A percentile compares a stretch with the other conserved stretches of the same genome.
Evolutionary conservation across 2,113 vertebrate genomes (phyloP).

Genomic region (Ictalurus furcatus): DNA sequence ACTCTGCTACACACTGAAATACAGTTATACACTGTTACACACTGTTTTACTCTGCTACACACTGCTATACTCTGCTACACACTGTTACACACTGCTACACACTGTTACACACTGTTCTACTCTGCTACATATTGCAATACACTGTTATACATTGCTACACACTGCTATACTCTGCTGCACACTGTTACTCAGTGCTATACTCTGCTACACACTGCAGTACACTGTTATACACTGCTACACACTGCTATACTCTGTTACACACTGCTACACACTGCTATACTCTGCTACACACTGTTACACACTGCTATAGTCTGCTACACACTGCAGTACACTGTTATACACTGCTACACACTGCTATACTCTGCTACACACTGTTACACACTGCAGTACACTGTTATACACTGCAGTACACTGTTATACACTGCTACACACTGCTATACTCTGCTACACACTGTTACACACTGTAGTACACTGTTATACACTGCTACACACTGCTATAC

Average conservation of each 20-base stretch:
- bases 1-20: neutral
- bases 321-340: neutral
- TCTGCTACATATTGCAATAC: neutral
- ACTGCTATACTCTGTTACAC: neutral
- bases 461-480: neutral
- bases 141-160: too few relatives aligned
- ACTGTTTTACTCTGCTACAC: neutral
- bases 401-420: neutral
- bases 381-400: neutral
- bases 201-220: neutral
- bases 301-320: neutral
- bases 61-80: neutral
- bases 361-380: neutral
- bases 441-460: neutral
- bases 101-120: neutral
- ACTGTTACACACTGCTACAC: neutral
- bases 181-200: neutral
- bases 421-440: neutral
- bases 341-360: neutral
- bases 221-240: neutral
- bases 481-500: neutral
- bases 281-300: neutral
- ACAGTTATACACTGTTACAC: neutral
- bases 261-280: neutral
- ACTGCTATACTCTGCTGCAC: neutral